Base-by-base conservation (phyloP, 1,140 invertebrate genomes). In the Drosophila aff. region DNA sequence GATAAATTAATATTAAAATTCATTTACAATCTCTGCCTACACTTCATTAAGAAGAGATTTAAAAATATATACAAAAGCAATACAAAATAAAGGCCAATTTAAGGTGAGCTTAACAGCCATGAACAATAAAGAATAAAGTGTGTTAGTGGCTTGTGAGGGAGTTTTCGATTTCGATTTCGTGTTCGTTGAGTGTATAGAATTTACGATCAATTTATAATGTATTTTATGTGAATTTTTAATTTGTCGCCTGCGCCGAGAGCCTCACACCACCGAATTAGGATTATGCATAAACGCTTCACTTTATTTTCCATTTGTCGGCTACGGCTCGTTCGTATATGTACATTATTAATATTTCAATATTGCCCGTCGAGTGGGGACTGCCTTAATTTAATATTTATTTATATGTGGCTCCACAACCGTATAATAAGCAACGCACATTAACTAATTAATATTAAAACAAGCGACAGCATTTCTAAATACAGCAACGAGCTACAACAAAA, bases 381-480 rank as follows among this genome's bases (percentile, higher is more conserved):
- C 49, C 60, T 67, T 65, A 87, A 72, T 80, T 80, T 69, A 75
- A 72, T 75, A 84, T 87, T 65, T 89, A 63, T 83, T 84, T 81
- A 84, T 75, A 66, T 67, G 36, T 26, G 36, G 53, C 49, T 73
- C 55, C 76, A 36, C 49, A 61, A 63, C 72, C 78, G 40, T 72
- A 69, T 84, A 89, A 84, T 76, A 67, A 84, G 73, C 65, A 59
- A 46, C 31, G 74, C 67, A 65, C 83, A 71, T 79, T 80, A 53
- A 81, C 84, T 89, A 87, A 87, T 89, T 87, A 83, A 83, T 81
- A 83, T 87, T 80, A 33, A 89, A 87, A 83, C 83, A 82, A 87
- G 74, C 64, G 38, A 40, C 41, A 33, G 60, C 15, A 43, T 61
- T 72, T 73, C 53, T 73, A 73, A 73, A 73, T 73, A 26, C 67